Base-by-base conservation (phyloP, 2,797 vertebrate genomes). In the Nannoperca obscura region DNA sequence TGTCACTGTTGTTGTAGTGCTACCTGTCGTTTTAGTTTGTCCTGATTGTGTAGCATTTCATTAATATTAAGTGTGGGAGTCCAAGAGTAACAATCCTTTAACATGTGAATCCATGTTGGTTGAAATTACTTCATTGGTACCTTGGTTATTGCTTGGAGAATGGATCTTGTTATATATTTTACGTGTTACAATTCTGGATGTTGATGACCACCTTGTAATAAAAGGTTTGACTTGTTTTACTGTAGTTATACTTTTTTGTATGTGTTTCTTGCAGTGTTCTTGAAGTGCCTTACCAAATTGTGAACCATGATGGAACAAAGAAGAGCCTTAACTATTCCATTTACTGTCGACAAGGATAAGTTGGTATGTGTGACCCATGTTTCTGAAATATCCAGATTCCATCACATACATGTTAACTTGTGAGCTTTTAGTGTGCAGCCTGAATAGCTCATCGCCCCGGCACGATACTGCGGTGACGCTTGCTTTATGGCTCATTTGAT, bases 271-370 rank as follows among this genome's bases (percentile, higher is more conserved):
- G 7, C 74, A 91, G 88, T 53, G 40, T 78, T 76, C 22, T 61
- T 46, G 52, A 67, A 80, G 85, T 88, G 70, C 74, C 87, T 82
- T 84, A 65, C 40, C 22, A 24, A 24, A 40, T 15, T 7, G 12
- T 75, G 47, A 74, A 86, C 36, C 55, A 89, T 91, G 88, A 93
- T 95, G 92, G 93, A 94, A 40, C 89, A 36, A 64, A 91, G 85
- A 71, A 92, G 76, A 88, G 92, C 91, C 63, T 88, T 94, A 82
- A 94, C 88, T 54, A 66, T 94, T 70, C 89, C 92, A 4, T 89
- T 94, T 38, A 40, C 30, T 34, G 65, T 86, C 14, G 89, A 87
- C 42, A 88, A 91, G 50, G 84, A 94, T 38, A 90, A 82, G 5
- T 42, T 79, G 86, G 95, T 96, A 92, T 44, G 81, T 88, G 34